Base-by-base conservation (phyloP, 2,888 invertebrate species). In the Tiliacea citrago region DNA sequence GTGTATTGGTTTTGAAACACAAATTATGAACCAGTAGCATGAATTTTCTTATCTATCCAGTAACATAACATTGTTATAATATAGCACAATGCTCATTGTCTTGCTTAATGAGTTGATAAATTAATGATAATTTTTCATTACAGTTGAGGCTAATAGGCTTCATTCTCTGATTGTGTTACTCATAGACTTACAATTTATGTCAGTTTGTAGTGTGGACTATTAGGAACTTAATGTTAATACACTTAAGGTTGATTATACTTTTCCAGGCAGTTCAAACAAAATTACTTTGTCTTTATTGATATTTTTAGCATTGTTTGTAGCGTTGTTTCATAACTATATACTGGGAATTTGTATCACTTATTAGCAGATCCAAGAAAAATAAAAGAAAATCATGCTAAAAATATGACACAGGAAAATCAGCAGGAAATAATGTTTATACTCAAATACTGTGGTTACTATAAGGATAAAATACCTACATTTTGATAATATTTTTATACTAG, bases 51-150 rank as follows among this genome's bases (percentile, higher is more conserved):
- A 84, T 75, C 84, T 69, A 68, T 51, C 10, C 67, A 68, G 51
- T 51, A 71, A 68, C 60, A 73, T 62, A 65, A 55, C 71, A 77
- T 72, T 75, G 67, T 68, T 63, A 35, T 57, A 66, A 75, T 70
- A 60, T 21, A 72, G 77, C 63, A 85, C 78, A 82, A 79, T 76
- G 74, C 58, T 75, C 81, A 86, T 84, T 84, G 84, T 88, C 81
- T 75, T 77, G 66, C 62, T 77, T 84, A 86, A 83, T 78, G 70
- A 73, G 78, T 85, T 88, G 75, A 86, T 85, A 77, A 81, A 63
- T 70, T 68, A 73, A 68, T 82, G 78, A 55, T 80, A 79, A 79
- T 74, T 83, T 77, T 77, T 81, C 81, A 87, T 81, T 71, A 68
- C 63, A 53, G 51, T 72, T 63, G 42, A 75, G 51, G 53, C 29